Evolutionary conservation across 2,113 vertebrate species (phyloP).

Genomic region (Amphilophus citrinellus): DNA sequence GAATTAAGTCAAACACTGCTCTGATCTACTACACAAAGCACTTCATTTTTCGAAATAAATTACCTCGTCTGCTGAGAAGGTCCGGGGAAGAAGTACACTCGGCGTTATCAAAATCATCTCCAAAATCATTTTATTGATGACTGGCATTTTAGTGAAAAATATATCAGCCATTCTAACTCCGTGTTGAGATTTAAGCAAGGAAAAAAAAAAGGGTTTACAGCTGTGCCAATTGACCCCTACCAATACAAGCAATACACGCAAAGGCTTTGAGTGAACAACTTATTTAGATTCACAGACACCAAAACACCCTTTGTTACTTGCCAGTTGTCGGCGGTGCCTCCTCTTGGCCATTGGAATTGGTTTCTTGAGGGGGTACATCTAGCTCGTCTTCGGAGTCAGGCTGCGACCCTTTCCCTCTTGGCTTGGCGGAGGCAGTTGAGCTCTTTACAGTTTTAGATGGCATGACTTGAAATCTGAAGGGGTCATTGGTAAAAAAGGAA

Average conservation of each 20-base stretch:
- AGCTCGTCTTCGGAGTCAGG: conserved; percentile 81
- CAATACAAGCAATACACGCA: conserved; percentile 60
- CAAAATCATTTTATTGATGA: conserved; percentile 70
- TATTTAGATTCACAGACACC: conserved; percentile 75
- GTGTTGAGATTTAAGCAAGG: conserved; percentile 58
- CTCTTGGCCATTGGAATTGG: conserved; percentile 71
- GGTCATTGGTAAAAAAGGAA: conserved; percentile 50
- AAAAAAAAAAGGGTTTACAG: conserved; percentile 45
- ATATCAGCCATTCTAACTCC: conserved; percentile 59
- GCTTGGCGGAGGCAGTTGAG: conserved; percentile 80
- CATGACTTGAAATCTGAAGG: conserved; percentile 82
- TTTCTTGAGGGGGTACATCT: conserved; percentile 81
- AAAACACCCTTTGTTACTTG: conserved; percentile 82
- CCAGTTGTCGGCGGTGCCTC: conserved; percentile 78
- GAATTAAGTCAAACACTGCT: conserved; percentile 30
- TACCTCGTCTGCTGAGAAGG: conserved; percentile 59
- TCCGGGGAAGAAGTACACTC: conserved; percentile 50
- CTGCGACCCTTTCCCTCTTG: conserved; percentile 81
- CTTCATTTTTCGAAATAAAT: conserved; percentile 44
- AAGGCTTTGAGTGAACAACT: conserved; percentile 73
- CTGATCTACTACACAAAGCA: conserved; percentile 35
- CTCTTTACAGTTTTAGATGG: conserved; percentile 85
- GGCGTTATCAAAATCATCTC: conserved; percentile 66
- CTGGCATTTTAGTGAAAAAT: conserved; percentile 49
- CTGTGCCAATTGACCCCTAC: conserved; percentile 61